Conservation (phyloP, 2,797 vertebrate genomes). For the Sylvia borin region DNA sequence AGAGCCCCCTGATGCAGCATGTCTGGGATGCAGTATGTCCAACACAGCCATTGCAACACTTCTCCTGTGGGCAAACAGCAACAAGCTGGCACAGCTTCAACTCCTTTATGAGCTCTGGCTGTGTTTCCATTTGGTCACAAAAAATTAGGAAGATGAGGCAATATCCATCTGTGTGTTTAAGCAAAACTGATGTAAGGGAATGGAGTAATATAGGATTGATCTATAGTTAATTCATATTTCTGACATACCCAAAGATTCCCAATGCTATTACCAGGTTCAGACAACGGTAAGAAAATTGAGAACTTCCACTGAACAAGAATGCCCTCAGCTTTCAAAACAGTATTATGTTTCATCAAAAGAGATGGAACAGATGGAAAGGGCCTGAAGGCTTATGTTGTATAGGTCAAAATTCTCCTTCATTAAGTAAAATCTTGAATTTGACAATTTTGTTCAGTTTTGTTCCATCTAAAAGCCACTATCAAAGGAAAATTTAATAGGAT, state of each 20-base stretch:
- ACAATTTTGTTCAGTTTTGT: neutral
- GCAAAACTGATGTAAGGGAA: neutral
- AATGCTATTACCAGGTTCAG: neutral
- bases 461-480: neutral
- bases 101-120: neutral
- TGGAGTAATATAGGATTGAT: neutral
- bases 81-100: neutral
- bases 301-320: neutral
- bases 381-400: neutral
- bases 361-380: neutral
- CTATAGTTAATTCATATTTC: neutral
- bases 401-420: neutral
- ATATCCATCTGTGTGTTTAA: accelerated
- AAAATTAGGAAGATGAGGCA: neutral
- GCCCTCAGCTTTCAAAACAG: neutral
- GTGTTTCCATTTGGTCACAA: neutral
- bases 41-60: neutral
- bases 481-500: neutral
- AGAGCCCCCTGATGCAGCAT: neutral
- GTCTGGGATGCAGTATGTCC: neutral
- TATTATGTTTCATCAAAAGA: neutral
- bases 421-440: neutral
- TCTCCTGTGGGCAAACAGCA: neutral
- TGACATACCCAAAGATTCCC: neutral
- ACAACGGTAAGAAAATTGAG: neutral